Conservation (phyloP, 2,113 vertebrate species). For the Hystrix cristata region DNA sequence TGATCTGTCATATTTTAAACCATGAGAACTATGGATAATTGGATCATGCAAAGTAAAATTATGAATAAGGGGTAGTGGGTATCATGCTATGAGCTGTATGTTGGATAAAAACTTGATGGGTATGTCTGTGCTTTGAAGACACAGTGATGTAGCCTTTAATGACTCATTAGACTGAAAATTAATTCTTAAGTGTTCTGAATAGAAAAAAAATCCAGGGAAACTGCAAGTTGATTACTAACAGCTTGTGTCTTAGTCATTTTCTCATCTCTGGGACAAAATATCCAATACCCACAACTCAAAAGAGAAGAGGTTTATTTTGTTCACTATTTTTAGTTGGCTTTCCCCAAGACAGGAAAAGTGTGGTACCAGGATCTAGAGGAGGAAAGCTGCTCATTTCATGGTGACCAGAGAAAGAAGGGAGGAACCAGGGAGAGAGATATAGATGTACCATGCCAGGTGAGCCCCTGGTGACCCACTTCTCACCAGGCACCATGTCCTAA, state of each 20-base stretch:
- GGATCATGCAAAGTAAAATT: neutral
- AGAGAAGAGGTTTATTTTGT: neutral
- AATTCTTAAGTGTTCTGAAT: neutral
- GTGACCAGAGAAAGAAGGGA: neutral
- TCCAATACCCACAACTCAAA: neutral
- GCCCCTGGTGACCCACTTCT: neutral
- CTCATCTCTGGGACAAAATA: neutral
- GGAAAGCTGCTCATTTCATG: neutral
- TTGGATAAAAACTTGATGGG: neutral
- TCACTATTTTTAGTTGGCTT: neutral
- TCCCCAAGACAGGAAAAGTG: neutral
- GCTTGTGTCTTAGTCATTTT: neutral
- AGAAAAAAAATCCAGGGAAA: neutral
- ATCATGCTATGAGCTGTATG: neutral
- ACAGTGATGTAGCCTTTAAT: neutral
- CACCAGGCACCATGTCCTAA: neutral
- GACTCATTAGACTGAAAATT: neutral
- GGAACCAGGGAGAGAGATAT: neutral
- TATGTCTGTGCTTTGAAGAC: neutral
- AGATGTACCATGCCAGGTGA: neutral
- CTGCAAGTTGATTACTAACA: neutral
- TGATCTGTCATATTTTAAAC: neutral
- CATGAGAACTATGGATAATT: neutral
- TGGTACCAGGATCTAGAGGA: neutral
- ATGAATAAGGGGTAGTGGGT: neutral